phyloP scores from a whole-genome alignment of 2,797 vertebrate genomes.

The Alectoris magna region DNA sequence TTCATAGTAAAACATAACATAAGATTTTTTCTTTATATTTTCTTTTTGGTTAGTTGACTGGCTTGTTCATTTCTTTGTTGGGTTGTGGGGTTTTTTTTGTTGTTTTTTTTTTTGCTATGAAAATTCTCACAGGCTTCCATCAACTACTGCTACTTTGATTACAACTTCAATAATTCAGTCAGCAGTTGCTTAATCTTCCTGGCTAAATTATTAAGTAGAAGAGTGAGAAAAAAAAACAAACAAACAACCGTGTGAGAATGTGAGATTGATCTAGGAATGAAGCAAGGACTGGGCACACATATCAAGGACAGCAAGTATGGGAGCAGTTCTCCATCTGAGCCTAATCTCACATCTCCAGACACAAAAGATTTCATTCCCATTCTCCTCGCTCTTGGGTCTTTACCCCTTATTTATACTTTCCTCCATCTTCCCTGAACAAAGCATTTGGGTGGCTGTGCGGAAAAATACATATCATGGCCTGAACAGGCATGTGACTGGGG shows the following conservation, averaged over 20 bases:
- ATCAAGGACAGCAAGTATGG: background rate
- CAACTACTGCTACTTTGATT: slow-evolving; percentile 24
- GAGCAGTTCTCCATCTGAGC: background rate
- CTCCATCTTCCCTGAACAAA: background rate
- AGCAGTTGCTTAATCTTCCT: background rate
- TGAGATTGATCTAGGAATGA: background rate
- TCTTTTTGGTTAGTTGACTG: background rate
- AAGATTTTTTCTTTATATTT: background rate
- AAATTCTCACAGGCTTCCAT: background rate
- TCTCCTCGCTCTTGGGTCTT: background rate
- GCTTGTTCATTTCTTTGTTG: no score
- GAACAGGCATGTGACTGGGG: no score
- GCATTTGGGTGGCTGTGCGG: background rate
- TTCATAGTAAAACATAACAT: background rate
- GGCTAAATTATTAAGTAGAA: slow-evolving; percentile 30
- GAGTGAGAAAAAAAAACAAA: background rate
- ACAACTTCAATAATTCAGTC: slow-evolving; percentile 41
- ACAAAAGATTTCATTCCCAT: background rate
- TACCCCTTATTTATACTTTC: background rate
- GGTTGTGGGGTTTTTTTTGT: no score
- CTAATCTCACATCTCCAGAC: background rate
- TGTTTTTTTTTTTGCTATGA: background rate
- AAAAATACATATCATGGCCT: no score
- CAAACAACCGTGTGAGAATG: background rate
- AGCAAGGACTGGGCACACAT: background rate